A percentile compares a stretch with the other conserved stretches of the same genome.
These are phyloP conservation scores for Hoplias malabaricus DNA, from an alignment of 2,113 vertebrate genomes.

Conservation along the genomic window DNA sequence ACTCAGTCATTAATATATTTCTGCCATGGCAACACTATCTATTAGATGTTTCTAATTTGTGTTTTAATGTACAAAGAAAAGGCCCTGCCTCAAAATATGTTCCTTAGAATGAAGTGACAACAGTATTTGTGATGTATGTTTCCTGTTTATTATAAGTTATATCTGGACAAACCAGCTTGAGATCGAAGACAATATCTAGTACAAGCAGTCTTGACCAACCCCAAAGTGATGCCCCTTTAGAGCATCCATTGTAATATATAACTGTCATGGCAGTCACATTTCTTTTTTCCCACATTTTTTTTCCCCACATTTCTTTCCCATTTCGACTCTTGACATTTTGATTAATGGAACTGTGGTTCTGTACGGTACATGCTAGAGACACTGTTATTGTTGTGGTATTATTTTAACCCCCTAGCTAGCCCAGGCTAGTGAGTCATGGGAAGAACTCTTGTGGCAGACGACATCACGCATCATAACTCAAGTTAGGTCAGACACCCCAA, in stretches of 20 bases:
- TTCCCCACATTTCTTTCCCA: constrained; percentile 47
- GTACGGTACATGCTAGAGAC: constrained; percentile 51
- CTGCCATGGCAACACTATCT: too few species aligned
- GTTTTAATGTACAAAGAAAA: too few species aligned
- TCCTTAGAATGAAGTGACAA: too few species aligned
- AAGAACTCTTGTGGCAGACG: constrained; percentile 50
- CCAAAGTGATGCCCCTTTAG: background rate
- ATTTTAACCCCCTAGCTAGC: constrained; percentile 53
- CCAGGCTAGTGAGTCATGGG: constrained; percentile 63
- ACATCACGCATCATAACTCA: constrained; percentile 55
- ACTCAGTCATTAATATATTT: too few species aligned
- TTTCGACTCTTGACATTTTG: constrained; percentile 41
- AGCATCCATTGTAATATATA: background rate
- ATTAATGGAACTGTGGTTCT: constrained; percentile 54
- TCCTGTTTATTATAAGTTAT: background rate
- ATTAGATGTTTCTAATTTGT: too few species aligned
- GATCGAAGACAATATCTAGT: background rate
- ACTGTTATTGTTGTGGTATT: constrained; percentile 60
- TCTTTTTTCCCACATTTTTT: constrained; percentile 5
- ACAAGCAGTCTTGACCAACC: background rate
- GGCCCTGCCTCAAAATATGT: too few species aligned
- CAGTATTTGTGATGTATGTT: background rate
- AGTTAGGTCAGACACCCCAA: constrained; percentile 51
- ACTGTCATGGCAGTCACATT: background rate
- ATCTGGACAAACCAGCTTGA: background rate